A percentile compares a stretch with the other conserved stretches of the same genome.
phyloP scores from a whole-genome alignment of 2,888 invertebrate genomes.

The Crossocerus cetratus region DNA sequence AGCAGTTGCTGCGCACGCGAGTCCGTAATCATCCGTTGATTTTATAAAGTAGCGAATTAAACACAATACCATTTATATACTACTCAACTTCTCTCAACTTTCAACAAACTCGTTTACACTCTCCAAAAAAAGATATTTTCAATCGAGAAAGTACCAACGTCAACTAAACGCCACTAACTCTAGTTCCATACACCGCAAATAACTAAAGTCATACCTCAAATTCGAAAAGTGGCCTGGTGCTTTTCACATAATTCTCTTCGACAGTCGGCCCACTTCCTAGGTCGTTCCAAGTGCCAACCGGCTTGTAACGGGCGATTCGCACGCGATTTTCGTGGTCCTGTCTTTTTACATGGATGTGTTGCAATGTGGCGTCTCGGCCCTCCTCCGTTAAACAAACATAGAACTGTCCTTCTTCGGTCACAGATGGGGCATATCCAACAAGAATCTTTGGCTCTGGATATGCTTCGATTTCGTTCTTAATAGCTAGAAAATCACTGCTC shows the following conservation, averaged over 20 bases:
- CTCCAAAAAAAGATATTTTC: too few species aligned
- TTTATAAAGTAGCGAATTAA: too few species aligned
- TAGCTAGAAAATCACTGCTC: constrained; percentile 77
- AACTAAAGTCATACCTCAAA: constrained; percentile 81
- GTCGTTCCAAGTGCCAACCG: constrained; percentile 80
- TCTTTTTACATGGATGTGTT: constrained; percentile 63
- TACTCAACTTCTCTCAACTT: too few species aligned
- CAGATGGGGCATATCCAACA: constrained; percentile 84
- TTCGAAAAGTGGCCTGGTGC: constrained; percentile 81
- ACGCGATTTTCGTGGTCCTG: constrained; percentile 66
- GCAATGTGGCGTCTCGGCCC: constrained; percentile 78
- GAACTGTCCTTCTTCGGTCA: constrained; percentile 83
- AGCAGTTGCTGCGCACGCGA: too few species aligned
- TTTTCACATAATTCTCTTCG: constrained; percentile 78
- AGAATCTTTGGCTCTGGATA: constrained; percentile 76
- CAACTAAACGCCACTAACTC: too few species aligned
- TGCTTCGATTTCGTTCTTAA: constrained; percentile 73
- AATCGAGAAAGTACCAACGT: too few species aligned
- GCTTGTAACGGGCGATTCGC: constrained; percentile 80
- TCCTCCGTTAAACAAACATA: constrained; percentile 82
- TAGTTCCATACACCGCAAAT: too few species aligned
- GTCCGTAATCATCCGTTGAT: too few species aligned
- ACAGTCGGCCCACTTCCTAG: constrained; percentile 84
- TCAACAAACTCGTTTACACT: too few species aligned
- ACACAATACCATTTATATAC: too few species aligned